Base-by-base conservation (phyloP, 2,888 invertebrate species). In the Imbricaverruca yamaguchii region DNA sequence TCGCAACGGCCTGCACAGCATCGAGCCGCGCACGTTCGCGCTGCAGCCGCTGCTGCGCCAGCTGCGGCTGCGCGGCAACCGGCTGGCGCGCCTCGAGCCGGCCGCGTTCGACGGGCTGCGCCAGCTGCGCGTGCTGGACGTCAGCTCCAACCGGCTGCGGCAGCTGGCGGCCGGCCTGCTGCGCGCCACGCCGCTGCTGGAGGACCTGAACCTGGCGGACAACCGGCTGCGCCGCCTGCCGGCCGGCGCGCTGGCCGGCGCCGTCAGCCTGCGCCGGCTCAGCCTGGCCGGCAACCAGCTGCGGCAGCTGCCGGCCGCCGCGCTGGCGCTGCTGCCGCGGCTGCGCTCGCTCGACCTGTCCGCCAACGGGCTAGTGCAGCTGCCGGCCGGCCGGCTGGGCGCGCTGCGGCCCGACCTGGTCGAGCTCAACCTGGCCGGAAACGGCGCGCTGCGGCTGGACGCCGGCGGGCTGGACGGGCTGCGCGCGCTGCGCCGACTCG, bases 61-160 rank as follows among this genome's bases (percentile, higher is more conserved):
- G 57, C 59, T 79, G 57, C 23, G 79, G 15, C 79, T 79, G 9
- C 8, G 15, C 25, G 6, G 57, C 23, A 79, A 79, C 25, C 23
- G 18, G 57, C 79, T 79, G 57, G 7, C 6, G 0, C 23, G 15
- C 23, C 57, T 57, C 23, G 25, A 23, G 79, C 23, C 13, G 25
- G 25, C 13, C 12, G n/a, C 13, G 56, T 23, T 57, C 57, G 12
- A 4, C n/a, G 79, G 25, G 7, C 57, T 57, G 23, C 87, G 89
- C 1, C 92, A 91, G 85, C 89, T 94, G 77, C 92, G 93, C 86
- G 93, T 93, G 92, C 88, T 94, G 82, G 94, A 94, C 87, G 92
- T 94, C 90, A 93, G 93, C 86, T 92, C 94, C 86, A 94, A 94
- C 87, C 91, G 92, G 89, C 92, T 94, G 84, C 91, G 91, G 85